Conservation (phyloP, 1,140 invertebrate genomes). For the Aphelenchoides avenae region DNA sequence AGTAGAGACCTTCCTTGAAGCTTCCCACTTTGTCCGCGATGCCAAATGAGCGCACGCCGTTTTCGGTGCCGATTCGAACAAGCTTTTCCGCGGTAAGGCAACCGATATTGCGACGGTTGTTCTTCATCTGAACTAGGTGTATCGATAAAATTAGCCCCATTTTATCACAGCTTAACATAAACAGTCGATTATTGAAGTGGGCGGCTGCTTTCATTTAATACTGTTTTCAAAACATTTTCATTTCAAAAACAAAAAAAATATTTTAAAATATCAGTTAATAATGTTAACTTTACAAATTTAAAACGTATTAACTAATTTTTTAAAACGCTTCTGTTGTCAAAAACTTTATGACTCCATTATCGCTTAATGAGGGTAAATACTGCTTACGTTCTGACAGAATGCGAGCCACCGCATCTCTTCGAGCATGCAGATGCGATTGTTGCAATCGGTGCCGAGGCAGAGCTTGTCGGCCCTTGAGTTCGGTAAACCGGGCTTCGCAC, state of each 20-base stretch:
- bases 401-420: slow-evolving; percentile 57
- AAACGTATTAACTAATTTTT: no score
- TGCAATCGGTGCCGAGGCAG: slow-evolving; percentile 56
- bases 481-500: no score
- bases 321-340: no score
- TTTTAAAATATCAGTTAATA: no score
- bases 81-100: slow-evolving; percentile 41
- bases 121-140: slow-evolving; percentile 46
- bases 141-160: no score
- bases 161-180: no score
- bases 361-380: no score
- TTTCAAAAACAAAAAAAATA: no score
- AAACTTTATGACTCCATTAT: no score
- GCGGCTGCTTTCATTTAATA: no score
- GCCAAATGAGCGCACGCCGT: slow-evolving; percentile 48
- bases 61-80: slow-evolving; percentile 40
- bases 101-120: slow-evolving; percentile 45
- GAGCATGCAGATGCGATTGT: slow-evolving; percentile 51
- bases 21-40: slow-evolving; percentile 28
- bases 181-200: no score
- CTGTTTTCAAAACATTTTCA: slow-evolving; percentile 1
- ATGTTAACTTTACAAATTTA: no score
- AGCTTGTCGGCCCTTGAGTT: slow-evolving; percentile 36
- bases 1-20: slow-evolving; percentile 23
- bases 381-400: slow-evolving; percentile 53